These are phyloP conservation scores for Cynodonichthys magdalenae DNA, from an alignment of 2,797 vertebrate species.

Conservation along the genomic window DNA sequence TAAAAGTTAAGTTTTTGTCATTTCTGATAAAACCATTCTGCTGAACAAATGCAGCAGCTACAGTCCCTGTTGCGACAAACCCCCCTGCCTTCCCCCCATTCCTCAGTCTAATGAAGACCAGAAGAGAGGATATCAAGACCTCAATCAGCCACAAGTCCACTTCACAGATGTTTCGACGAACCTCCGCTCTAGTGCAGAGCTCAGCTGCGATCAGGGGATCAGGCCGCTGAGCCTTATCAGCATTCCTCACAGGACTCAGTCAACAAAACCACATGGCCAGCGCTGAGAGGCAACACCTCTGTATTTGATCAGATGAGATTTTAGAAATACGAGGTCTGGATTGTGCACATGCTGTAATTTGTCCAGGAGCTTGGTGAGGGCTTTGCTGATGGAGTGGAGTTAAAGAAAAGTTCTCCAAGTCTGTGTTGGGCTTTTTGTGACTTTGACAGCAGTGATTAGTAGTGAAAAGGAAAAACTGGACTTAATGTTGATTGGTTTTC, in stretches of 20 bases:
- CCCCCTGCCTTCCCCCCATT: slow-evolving; percentile 75
- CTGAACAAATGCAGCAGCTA: slow-evolving; percentile 13
- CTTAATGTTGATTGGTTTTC: not conserved
- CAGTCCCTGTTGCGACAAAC: slow-evolving; percentile 38
- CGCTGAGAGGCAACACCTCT: slow-evolving; percentile 60
- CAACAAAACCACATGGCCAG: slow-evolving; percentile 64
- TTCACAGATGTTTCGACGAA: slow-evolving; percentile 76
- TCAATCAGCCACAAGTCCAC: slow-evolving; percentile 71
- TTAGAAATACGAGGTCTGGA: slow-evolving; percentile 12
- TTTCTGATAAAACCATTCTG: slow-evolving; percentile 17
- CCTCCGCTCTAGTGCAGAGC: slow-evolving; percentile 58
- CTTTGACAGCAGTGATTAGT: slow-evolving; percentile 31
- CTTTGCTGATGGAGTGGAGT: slow-evolving; percentile 27
- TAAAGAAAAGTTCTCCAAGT: slow-evolving; percentile 5
- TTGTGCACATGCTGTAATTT: slow-evolving; percentile 58
- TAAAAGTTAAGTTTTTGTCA: not conserved
- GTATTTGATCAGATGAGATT: slow-evolving; percentile 56
- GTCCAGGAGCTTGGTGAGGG: slow-evolving; percentile 42
- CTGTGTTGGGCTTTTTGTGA: not conserved
- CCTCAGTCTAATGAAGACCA: slow-evolving; percentile 78
- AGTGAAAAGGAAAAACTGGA: not conserved
- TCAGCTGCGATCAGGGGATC: slow-evolving; percentile 41
- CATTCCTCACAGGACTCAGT: slow-evolving; percentile 59
- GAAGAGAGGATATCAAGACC: slow-evolving; percentile 71
- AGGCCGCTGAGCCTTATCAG: slow-evolving; percentile 65